phyloP scores from a whole-genome alignment of 2,888 invertebrate species.

The Platynereis dumerilii region DNA sequence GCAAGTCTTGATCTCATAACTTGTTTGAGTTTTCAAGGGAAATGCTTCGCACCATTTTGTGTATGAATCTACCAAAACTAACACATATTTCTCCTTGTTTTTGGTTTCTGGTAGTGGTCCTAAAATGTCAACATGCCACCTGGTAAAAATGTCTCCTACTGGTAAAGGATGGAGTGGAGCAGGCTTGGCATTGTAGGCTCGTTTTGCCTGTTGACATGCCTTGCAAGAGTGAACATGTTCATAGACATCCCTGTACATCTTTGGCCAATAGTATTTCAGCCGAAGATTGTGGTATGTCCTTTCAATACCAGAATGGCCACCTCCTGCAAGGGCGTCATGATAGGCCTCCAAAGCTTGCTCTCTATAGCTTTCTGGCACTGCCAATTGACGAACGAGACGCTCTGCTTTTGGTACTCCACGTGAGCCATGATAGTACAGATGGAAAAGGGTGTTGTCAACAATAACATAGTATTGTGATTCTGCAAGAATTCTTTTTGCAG shows the following conservation, averaged over 20 bases:
- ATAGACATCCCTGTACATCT: constrained; percentile 22
- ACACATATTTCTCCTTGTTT: constrained; percentile 71
- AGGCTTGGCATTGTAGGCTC: constrained; percentile 13
- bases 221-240: constrained; percentile 34
- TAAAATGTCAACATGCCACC: constrained; percentile 36
- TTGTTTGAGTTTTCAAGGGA: constrained; percentile 27
- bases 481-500: neutral
- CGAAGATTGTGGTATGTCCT: constrained; percentile 19
- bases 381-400: neutral
- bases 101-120: constrained; percentile 30
- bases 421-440: neutral
- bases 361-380: constrained; percentile 15
- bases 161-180: constrained; percentile 33
- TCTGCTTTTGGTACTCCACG: neutral
- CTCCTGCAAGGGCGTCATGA: constrained; percentile 25
- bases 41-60: constrained; percentile 32
- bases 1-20: constrained; percentile 14
- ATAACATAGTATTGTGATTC: constrained; percentile 9
- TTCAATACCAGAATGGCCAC: constrained; percentile 26
- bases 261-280: constrained; percentile 34
- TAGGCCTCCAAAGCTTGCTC: constrained; percentile 22
- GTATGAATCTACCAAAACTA: constrained; percentile 22
- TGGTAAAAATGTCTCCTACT: constrained; percentile 22
- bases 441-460: constrained; percentile 7
- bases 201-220: constrained; percentile 34